phyloP scores from a whole-genome alignment of 2,113 vertebrate species.

The Bufo gargarizans region DNA sequence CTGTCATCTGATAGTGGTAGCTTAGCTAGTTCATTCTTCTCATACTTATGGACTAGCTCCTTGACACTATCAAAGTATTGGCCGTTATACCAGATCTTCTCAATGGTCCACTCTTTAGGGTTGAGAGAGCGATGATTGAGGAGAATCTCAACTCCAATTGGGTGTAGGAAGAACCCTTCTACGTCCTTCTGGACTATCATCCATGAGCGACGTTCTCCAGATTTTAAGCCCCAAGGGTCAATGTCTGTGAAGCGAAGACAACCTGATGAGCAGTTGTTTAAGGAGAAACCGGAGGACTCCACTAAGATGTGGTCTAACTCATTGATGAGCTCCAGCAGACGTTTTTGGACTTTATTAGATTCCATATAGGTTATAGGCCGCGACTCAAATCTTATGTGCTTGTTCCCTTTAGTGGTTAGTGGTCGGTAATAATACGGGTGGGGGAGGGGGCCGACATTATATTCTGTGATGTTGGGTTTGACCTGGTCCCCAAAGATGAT shows the following conservation, averaged over 20 bases:
- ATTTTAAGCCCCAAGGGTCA: conserved; percentile 79
- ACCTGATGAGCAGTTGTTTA: conserved; percentile 71
- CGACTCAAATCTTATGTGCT: conserved; percentile 68
- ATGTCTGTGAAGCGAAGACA: conserved; percentile 85
- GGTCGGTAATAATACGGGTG: conserved; percentile 68
- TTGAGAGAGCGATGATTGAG: conserved; percentile 79
- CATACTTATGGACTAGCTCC: conserved; percentile 77
- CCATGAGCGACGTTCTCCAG: conserved; percentile 84
- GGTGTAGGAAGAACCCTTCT: conserved; percentile 88
- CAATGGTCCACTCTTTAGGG: conserved; percentile 75
- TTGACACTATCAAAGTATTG: conserved; percentile 76
- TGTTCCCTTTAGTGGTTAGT: conserved; percentile 61
- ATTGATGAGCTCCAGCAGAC: conserved; percentile 62
- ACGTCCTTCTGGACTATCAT: conserved; percentile 82
- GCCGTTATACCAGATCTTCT: conserved; percentile 85
- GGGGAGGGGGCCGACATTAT: conserved; percentile 81
- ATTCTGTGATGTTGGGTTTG: conserved; percentile 82
- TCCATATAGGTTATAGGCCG: conserved; percentile 76
- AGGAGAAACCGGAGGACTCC: conserved; percentile 77
- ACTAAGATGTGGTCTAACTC: conserved; percentile 75
- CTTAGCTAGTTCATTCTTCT: conserved; percentile 66
- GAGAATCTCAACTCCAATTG: conserved; percentile 85
- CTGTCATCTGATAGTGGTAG: conserved; percentile 63
- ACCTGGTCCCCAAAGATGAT: conserved; percentile 81
- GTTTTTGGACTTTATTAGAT: conserved; percentile 66